Percentiles rank a stretch among this genome's conserved stretches.
Evolutionary conservation across 2,797 vertebrate species (phyloP).

Genomic region (Macropus fuliginosus): DNA sequence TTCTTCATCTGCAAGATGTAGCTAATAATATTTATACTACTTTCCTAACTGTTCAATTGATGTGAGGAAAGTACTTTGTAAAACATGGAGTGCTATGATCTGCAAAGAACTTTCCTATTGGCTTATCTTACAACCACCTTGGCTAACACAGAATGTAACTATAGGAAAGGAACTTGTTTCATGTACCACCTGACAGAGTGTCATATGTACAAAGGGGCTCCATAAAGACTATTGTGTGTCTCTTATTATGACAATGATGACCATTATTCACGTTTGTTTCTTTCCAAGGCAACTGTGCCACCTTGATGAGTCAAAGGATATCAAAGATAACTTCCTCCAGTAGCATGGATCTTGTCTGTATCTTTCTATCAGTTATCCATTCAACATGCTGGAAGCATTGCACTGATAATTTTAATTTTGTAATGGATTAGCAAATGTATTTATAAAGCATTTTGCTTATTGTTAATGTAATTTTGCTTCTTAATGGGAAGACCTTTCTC

Average conservation of each 20-base stretch:
- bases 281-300: neutral
- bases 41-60: neutral
- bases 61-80: neutral
- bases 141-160: neutral
- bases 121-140: neutral
- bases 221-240: no score
- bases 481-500: no score
- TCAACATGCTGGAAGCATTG: neutral
- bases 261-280: neutral
- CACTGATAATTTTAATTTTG: neutral
- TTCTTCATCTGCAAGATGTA: neutral
- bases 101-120: neutral
- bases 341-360: neutral
- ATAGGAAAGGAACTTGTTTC: neutral
- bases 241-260: neutral
- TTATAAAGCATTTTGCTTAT: no score
- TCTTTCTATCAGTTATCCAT: neutral
- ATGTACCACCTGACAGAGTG: neutral
- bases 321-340: neutral
- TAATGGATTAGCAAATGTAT: neutral
- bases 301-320: neutral
- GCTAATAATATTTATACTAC: neutral
- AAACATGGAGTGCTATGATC: neutral
- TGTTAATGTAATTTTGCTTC: no score
- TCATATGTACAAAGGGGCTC: neutral